Evolutionary conservation across 2,797 vertebrate genomes (phyloP).

Genomic region (Labeo calbasu): DNA sequence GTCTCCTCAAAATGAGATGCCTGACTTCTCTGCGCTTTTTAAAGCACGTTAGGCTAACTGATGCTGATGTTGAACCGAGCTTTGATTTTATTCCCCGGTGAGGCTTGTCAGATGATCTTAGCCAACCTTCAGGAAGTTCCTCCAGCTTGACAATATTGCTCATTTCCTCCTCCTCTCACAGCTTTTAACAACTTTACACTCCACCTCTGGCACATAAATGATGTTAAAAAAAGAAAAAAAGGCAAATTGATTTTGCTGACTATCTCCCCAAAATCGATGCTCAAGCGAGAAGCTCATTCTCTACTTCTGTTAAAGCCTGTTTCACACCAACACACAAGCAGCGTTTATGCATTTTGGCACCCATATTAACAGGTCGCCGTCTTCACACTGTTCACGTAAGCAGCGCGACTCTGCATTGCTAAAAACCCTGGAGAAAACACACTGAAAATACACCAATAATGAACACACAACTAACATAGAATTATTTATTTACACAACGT

Average conservation of each 20-base stretch:
- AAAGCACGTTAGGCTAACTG: slow-evolving; percentile 42
- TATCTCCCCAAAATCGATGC: slow-evolving; percentile 45
- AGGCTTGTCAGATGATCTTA: slow-evolving; percentile 54
- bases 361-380: slow-evolving; percentile 14
- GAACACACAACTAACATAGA: not conserved
- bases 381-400: not conserved
- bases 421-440: slow-evolving; percentile 12
- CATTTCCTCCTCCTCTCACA: slow-evolving; percentile 47
- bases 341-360: slow-evolving; percentile 9
- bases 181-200: slow-evolving; percentile 45
- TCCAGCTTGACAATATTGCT: slow-evolving; percentile 55
- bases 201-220: slow-evolving; percentile 33
- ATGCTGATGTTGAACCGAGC: slow-evolving; percentile 49
- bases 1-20: slow-evolving; percentile 56
- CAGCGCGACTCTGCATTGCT: slow-evolving; percentile 5
- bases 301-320: slow-evolving; percentile 24
- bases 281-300: slow-evolving; percentile 34
- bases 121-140: slow-evolving; percentile 59
- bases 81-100: slow-evolving; percentile 57
- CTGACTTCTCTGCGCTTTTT: slow-evolving; percentile 17
- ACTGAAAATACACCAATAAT: not conserved
- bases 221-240: slow-evolving; percentile 38
- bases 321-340: slow-evolving; percentile 29
- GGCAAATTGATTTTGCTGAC: slow-evolving; percentile 39
- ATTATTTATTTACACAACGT: not conserved